phyloP scores from a whole-genome alignment of 2,797 vertebrate genomes.

The Dromococcyx pavoninus region DNA sequence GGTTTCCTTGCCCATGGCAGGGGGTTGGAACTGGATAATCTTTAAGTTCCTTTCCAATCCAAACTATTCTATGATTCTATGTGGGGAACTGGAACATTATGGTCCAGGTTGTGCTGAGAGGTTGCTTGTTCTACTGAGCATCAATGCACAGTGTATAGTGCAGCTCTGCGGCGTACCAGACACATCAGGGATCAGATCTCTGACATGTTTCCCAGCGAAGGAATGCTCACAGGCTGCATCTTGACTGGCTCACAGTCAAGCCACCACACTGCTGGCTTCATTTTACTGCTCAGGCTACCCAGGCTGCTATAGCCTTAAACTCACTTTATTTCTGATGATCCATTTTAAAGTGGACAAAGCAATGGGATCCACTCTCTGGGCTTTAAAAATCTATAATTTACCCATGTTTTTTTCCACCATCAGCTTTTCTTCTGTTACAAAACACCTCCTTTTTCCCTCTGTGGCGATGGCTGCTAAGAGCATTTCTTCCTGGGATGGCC shows the following conservation, averaged over 20 bases:
- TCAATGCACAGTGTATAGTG: accelerated
- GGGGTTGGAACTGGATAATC: too few species aligned
- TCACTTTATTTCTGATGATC: not conserved
- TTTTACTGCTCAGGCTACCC: not conserved
- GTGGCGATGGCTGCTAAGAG: not conserved
- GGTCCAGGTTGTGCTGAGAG: not conserved
- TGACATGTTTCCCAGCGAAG: not conserved
- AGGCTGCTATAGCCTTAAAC: not conserved
- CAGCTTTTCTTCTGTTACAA: not conserved
- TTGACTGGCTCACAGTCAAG: not conserved
- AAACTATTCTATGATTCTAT: too few species aligned
- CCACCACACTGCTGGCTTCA: not conserved
- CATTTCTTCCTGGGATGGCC: not conserved
- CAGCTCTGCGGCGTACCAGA: not conserved
- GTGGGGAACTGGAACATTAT: accelerated
- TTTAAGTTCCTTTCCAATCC: too few species aligned
- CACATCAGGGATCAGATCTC: accelerated
- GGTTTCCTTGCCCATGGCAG: too few species aligned
- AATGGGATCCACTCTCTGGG: not conserved
- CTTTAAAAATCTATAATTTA: not conserved
- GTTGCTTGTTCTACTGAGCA: not conserved
- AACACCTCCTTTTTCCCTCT: not conserved
- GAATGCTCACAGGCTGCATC: not conserved
- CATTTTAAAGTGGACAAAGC: not conserved
- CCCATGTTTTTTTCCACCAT: not conserved